phyloP scores from a whole-genome alignment of 2,113 vertebrate species.

The Oxyruncus cristatus region DNA sequence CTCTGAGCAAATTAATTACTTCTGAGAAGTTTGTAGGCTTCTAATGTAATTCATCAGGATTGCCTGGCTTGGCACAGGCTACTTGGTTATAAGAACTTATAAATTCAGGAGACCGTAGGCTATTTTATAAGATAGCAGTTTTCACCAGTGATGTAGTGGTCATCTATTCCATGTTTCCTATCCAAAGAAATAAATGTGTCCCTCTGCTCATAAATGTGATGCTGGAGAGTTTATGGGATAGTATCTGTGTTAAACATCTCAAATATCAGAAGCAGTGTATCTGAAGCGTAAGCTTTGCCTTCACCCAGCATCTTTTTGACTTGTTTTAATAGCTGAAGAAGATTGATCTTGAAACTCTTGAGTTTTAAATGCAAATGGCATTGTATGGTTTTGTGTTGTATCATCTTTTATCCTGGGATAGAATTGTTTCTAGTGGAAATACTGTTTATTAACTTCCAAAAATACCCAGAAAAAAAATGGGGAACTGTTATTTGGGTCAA shows the following conservation, averaged over 20 bases:
- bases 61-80: neutral
- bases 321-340: neutral
- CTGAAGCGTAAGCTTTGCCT: neutral
- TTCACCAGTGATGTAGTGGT: neutral
- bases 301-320: neutral
- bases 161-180: neutral
- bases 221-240: neutral
- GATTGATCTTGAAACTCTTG: neutral
- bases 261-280: neutral
- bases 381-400: neutral
- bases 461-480: neutral
- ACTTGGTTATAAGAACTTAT: neutral
- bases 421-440: neutral
- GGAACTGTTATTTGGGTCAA: neutral
- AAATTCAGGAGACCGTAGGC: neutral
- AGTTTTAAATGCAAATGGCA: neutral
- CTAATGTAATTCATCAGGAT: neutral
- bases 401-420: neutral
- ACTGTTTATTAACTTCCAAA: neutral
- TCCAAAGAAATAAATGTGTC: neutral
- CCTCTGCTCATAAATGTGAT: neutral
- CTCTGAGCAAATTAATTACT: neutral
- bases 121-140: slow-evolving; percentile 19
- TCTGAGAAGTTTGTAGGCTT: neutral
- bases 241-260: neutral